phyloP scores from a whole-genome alignment of 64 coral and sea anemone genomes.

The Dendronephthya gigantea region DNA sequence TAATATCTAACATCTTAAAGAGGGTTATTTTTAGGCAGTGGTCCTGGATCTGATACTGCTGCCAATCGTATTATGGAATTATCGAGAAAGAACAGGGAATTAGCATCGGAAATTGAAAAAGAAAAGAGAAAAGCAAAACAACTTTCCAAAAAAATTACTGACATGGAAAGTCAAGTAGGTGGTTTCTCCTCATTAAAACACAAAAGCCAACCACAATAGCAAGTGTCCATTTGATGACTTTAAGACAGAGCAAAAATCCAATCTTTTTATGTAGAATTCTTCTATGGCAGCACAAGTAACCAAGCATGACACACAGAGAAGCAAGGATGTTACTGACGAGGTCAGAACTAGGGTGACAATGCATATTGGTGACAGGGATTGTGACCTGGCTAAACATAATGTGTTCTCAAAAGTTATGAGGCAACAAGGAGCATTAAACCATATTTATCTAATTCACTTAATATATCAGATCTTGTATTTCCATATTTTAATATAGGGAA shows the following conservation, averaged over 20 bases:
- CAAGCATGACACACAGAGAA: background rate
- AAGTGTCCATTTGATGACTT: no score
- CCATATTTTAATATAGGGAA: conserved; percentile 1
- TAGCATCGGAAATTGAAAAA: conserved; percentile 28
- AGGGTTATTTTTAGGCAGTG: background rate
- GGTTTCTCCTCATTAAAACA: no score
- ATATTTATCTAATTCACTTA: no score
- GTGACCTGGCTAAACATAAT: no score
- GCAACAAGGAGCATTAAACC: no score
- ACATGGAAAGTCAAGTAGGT: conserved; percentile 47
- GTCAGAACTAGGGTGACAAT: background rate
- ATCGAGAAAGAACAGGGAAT: background rate
- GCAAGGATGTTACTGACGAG: background rate
- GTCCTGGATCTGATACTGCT: background rate
- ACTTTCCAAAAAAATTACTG: conserved; percentile 31
- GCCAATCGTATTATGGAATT: conserved; percentile 13
- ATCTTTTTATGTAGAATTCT: conserved; percentile 8
- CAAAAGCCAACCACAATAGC: no score
- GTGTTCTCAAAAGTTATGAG: no score
- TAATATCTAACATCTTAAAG: no score
- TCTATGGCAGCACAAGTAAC: background rate
- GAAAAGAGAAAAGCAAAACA: conserved; percentile 43
- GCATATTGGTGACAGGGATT: no score
- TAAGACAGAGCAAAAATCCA: background rate
- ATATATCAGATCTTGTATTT: background rate